Evolutionary conservation across 1,140 invertebrate species (phyloP), one percentile per base, ranked within the genome.

Genomic region (Anastrepha ludens): DNA sequence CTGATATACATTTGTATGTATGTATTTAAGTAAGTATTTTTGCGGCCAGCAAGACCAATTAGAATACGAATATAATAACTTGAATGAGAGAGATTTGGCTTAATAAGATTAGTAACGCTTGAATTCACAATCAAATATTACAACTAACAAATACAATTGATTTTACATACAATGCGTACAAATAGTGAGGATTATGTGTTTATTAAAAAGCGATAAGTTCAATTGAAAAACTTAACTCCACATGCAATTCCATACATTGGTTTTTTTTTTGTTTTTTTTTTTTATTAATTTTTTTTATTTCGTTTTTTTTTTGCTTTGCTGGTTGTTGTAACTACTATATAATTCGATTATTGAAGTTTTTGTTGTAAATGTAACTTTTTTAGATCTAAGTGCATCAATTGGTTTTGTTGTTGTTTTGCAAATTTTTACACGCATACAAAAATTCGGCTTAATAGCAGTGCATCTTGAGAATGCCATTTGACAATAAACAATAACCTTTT

Each of bases 101-200:
- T n/a, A 81, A 81, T 81, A 58, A 55, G 47, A 81, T 81, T 81
- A 81, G 74, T 41, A 81, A 81, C 74, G 74, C 5, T 58, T 81
- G 29, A 81, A 81, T 81, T 55, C 74, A 58, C 74, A 81, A 81
- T 81, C 2, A 81, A 81, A 55, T 81, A 29, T 50, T 81, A 81
- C 47, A 81, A 58, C 74, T 58, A 81, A 81, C 74, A 81, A 81
- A 81, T 81, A 74, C 41, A 74, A 74, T 74, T 47, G 44, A 74
- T 44, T 47, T 74, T 47, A 47, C 15, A 47, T 15, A 47, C 39
- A 47, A 29, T 74, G 17, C 29, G 17, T 81, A 81, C 44, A 55
- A 81, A 55, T 20, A 81, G 74, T 50, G 74, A 55, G 47, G n/a
- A 55, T 50, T 20, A 81, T 55, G 50, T 81, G 47, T 20, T 17